Evolutionary conservation across 2,797 vertebrate genomes (phyloP).

Genomic region (Sebastes cheni): DNA sequence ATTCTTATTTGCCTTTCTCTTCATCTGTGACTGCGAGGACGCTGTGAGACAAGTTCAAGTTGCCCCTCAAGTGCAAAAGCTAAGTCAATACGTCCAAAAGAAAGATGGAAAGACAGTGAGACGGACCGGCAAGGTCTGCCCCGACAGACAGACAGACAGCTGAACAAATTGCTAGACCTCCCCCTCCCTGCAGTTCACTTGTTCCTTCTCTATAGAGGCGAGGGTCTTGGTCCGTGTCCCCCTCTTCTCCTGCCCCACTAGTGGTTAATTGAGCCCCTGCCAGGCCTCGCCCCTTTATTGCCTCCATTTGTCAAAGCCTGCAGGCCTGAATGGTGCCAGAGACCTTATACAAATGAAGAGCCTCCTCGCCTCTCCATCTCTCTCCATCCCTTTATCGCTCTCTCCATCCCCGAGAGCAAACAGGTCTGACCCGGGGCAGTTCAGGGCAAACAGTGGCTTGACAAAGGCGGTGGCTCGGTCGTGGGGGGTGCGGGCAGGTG

Average conservation of each 20-base stretch:
- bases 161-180: slow-evolving; percentile 79
- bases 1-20: slow-evolving; percentile 23
- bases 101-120: slow-evolving; percentile 47
- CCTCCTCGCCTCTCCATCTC: slow-evolving; percentile 72
- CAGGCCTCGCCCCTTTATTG: slow-evolving; percentile 81
- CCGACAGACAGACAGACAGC: slow-evolving; percentile 70
- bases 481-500: slow-evolving; percentile 52
- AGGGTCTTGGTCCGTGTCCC: slow-evolving; percentile 71
- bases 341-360: slow-evolving; percentile 83
- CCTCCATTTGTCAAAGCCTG: slow-evolving; percentile 82
- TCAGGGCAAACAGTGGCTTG: slow-evolving; percentile 69
- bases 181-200: slow-evolving; percentile 75
- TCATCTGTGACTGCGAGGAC: slow-evolving; percentile 9
- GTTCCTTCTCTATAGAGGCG: slow-evolving; percentile 72
- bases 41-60: slow-evolving; percentile 36
- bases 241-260: slow-evolving; percentile 69
- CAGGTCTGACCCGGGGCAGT: slow-evolving; percentile 69
- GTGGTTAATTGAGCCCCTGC: slow-evolving; percentile 81
- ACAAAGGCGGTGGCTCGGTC: slow-evolving; percentile 56
- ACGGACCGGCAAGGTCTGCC: slow-evolving; percentile 41
- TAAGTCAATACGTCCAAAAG: slow-evolving; percentile 49
- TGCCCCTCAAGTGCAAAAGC: slow-evolving; percentile 35
- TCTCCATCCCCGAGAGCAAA: slow-evolving; percentile 76
- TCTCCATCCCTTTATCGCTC: slow-evolving; percentile 67
- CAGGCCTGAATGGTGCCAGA: slow-evolving; percentile 79